Evolutionary conservation across 2,888 invertebrate genomes (phyloP), one percentile per base, ranked within the genome.

Genomic region (Anthoptus insignis): DNA sequence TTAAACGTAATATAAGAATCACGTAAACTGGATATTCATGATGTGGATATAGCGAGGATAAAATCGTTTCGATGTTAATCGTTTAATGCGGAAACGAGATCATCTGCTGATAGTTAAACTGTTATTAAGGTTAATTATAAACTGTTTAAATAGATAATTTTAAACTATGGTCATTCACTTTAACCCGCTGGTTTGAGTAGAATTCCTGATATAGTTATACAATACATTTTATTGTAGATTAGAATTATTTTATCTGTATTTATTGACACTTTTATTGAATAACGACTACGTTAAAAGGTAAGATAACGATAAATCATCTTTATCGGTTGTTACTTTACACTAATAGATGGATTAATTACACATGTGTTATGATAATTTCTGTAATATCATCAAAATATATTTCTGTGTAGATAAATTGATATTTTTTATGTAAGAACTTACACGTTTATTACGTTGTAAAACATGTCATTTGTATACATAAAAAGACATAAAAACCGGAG

Each of bases 321-420:
- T 22, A 59, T 52, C 29, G 27, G 39, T 27, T 50, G 24, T 49
- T 59, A 22, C 49, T 22, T 7, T 39, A n/a, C 39, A 6, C 1
- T 39, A 39, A 39, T 39, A 2, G 42, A 42, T 19, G 19, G 42
- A 47, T 61, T 32, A 39, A 49, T 42, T 50, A 64, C 63, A 39
- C 24, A 22, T 39, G 59, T 53, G 27, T 63, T 65, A 68, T 65
- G 61, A 68, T 58, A 42, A 47, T 59, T 58, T 61, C 60, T n/a
- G n/a, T n/a, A 61, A 65, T 60, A 58, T 61, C 16, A 32, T 9
- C 16, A 53, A 59, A 42, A 19, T 42, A 11, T 42, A 42, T 19
- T 42, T 19, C 19, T 19, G 11, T 19, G 11, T 21, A 42, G n/a
- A 8, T 9, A 42, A 42, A 42, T 9, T 19, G 42, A 42, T 21